Evolutionary conservation across 2,888 invertebrate genomes (phyloP).

Genomic region (Anodontia alba): DNA sequence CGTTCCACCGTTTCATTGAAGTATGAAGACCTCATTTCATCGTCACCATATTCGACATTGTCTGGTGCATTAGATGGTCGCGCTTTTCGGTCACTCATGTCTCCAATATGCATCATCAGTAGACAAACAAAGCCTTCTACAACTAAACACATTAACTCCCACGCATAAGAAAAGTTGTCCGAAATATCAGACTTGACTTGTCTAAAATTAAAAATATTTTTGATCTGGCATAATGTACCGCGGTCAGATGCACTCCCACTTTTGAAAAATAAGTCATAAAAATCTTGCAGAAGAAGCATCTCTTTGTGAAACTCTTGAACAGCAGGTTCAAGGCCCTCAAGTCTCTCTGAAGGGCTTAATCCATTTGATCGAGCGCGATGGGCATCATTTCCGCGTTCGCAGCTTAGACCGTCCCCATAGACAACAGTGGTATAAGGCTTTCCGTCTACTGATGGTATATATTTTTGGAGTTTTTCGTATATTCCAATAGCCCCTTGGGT

Average conservation of each 20-base stretch:
- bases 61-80: conserved; percentile 29
- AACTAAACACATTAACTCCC: conserved; percentile 48
- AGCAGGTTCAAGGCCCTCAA: conserved; percentile 50
- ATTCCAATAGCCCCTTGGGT: conserved; percentile 29
- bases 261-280: conserved; percentile 47
- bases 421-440: conserved; percentile 36
- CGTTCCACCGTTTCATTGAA: conserved; percentile 15
- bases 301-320: conserved; percentile 59
- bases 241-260: conserved; percentile 32
- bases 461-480: conserved; percentile 26
- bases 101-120: neutral
- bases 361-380: conserved; percentile 42
- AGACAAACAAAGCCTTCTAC: conserved; percentile 31
- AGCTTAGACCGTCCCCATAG: conserved; percentile 45
- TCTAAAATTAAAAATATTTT: conserved; percentile 48
- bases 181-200: conserved; percentile 47
- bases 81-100: neutral
- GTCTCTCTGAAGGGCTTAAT: conserved; percentile 33
- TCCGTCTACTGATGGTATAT: conserved; percentile 30
- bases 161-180: conserved; percentile 56
- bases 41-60: neutral
- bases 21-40: conserved; percentile 2
- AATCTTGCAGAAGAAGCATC: conserved; percentile 54
- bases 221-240: conserved; percentile 40
- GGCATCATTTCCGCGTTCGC: conserved; percentile 48